Base-by-base conservation (phyloP, 2,797 vertebrate species). In the Scolopax bukidnonensis region DNA sequence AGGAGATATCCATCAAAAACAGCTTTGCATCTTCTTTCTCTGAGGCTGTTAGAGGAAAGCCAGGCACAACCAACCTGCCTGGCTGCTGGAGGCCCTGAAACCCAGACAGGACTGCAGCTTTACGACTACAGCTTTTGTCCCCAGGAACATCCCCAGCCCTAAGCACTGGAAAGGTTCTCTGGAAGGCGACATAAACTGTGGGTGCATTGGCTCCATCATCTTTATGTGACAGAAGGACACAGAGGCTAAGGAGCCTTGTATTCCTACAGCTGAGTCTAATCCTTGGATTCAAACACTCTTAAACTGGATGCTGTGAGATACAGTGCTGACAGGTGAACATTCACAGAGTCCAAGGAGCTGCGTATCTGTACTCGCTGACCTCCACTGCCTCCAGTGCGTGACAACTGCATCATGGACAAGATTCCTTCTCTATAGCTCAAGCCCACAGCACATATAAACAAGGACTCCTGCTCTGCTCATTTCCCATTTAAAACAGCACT, bases 201-300 rank as follows among this genome's bases (percentile, higher is more conserved):
- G 2, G 2, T 6, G 1, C 25, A 5, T 4, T 28, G 56, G 4
- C 25, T 70, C 12, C 15, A 1, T 57, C 48, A 57, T 16, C 47
- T 67, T 41, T 81, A 40, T 17, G 33, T 30, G 65, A 70, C n/a
- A 32, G 38, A 25, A 17, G 10, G n/a, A 36, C 36, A 32, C 36
- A 48, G 64, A 56, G 40, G 28, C 20, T 40, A 40, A 1, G 9
- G 13, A 74, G 23, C 25, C 32, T 50, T 16, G 3, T 41, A 20
- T 36, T 70, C 30, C 54, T 53, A 30, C 11, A 19, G 50, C 32
- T 41, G 24, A 33, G 12, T 21, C 3, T 4, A 74, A 27, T 50
- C 51, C 36, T 51, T 60, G 45, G 45, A 10, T n/a, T 56, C 40
- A 25, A 50, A 16, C 54, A 24, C 5, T 30, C 30, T 50, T 45